Conservation (phyloP, 2,888 invertebrate species). For the Sphaerophoria rueppellii region DNA sequence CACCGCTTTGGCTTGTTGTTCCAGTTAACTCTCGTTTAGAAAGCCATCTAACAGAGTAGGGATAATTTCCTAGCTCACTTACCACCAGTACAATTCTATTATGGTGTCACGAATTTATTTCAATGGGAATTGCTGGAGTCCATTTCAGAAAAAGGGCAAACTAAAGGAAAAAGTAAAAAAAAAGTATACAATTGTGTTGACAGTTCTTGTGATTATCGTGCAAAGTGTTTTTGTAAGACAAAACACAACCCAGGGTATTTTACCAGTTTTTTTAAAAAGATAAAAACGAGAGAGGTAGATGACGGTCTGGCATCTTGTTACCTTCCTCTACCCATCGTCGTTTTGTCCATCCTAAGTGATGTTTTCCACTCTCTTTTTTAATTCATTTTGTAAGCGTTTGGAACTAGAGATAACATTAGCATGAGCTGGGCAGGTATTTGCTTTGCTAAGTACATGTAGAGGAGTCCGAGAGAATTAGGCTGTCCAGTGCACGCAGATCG, state of each 20-base stretch:
- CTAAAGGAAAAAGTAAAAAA: not conserved
- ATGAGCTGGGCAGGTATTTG: too few relatives aligned
- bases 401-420: too few relatives aligned
- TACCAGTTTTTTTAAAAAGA: too few relatives aligned
- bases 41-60: conserved; percentile 18
- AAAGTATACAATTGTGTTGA: conserved; percentile 3
- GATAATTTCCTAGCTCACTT: conserved; percentile 66
- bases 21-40: conserved; percentile 30
- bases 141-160: not conserved
- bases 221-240: conserved; percentile 14
- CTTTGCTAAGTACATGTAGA: too few relatives aligned
- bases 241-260: not conserved
- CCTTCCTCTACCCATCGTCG: too few relatives aligned
- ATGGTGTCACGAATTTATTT: conserved; percentile 58
- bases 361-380: too few relatives aligned
- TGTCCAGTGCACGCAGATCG: too few relatives aligned
- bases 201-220: conserved; percentile 15
- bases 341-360: too few relatives aligned
- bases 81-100: conserved; percentile 52
- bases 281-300: too few relatives aligned
- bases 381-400: too few relatives aligned
- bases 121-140: conserved; percentile 30
- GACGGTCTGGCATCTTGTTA: too few relatives aligned
- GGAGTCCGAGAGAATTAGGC: too few relatives aligned
- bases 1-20: conserved; percentile 36